Evolutionary conservation across 2,113 vertebrate genomes (phyloP), one percentile per base, ranked within the genome.

Genomic region (Heterotis niloticus): DNA sequence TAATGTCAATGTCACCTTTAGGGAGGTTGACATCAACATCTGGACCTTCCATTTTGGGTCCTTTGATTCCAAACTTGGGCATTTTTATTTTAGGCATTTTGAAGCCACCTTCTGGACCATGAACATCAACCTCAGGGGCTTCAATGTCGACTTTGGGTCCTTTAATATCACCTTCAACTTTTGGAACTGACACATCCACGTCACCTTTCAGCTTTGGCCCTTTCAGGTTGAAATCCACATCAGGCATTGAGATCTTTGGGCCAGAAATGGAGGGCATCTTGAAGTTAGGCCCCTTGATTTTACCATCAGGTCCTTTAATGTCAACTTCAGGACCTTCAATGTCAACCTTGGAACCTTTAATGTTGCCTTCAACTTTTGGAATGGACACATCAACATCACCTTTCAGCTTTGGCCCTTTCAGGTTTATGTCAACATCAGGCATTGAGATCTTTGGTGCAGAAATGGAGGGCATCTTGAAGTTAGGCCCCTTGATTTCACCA

Each of bases 1-100:
- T 80, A 28, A 81, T 28, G 60, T 81, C 80, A 64, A 89, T 4
- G 10, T 91, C 86, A 56, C 81, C 87, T 75, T 87, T 88, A 73
- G 89, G 89, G n/a, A 88, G 64, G 26, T 87, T 89, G 9, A 89
- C 72, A 78, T 85, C 88, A 3, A 91, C 24, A 0, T 90, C 85
- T 0, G 81, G 82, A 0, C 84, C 85, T 0, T 89, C 84, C 0
- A 1, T 81, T 77, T 86, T 88, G 26, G 89, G 87, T 0, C 90
- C 83, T 0, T 88, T 86, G 81, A 90, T 71, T 0, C 83, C 81
- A 64, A 92, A 90, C 2, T 5, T 81, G 28, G 91, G 91, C 86
- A 92, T 87, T 20, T 91, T 89, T 57, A 92, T 54, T 4, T 89
- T 90, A 0, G 90, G 88, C 67, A 89, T 81, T 34, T 90, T 92